Evolutionary conservation across 2,113 vertebrate species (phyloP).

Genomic region (Empidonax alnorum): DNA sequence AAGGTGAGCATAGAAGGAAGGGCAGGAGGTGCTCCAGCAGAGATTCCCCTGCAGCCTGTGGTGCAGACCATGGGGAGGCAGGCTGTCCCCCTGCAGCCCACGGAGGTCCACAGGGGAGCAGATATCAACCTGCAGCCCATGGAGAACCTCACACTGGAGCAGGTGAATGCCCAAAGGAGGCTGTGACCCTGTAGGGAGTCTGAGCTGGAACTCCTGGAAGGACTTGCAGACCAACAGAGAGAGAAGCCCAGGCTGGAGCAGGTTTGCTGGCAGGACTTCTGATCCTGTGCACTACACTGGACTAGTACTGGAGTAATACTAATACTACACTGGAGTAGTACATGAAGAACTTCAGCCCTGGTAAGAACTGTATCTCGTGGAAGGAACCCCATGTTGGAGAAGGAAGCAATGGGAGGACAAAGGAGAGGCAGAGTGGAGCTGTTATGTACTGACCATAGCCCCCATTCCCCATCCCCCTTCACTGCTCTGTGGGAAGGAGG

Average conservation of each 20-base stretch:
- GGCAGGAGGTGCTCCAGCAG: neutral
- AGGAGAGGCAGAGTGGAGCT: neutral
- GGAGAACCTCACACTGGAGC: neutral
- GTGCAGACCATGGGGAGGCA: neutral
- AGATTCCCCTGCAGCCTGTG: neutral
- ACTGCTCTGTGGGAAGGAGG: neutral
- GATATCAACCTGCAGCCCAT: neutral
- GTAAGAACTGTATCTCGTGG: neutral
- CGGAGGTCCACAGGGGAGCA: neutral
- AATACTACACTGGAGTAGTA: neutral
- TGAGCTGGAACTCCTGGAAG: neutral
- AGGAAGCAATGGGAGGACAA: neutral
- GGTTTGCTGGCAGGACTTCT: neutral
- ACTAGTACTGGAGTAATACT: neutral
- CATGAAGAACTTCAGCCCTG: neutral
- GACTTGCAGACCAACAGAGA: neutral
- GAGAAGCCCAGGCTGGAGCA: neutral
- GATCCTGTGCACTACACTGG: neutral
- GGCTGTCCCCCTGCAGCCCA: neutral
- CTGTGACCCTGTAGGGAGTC: neutral
- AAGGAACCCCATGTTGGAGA: neutral
- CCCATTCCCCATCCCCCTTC: neutral
- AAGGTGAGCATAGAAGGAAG: neutral
- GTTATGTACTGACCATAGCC: neutral
- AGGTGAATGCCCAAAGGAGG: neutral